These are phyloP conservation scores for Cairina moschata DNA, from an alignment of 2,113 vertebrate genomes.

Conservation along the genomic window DNA sequence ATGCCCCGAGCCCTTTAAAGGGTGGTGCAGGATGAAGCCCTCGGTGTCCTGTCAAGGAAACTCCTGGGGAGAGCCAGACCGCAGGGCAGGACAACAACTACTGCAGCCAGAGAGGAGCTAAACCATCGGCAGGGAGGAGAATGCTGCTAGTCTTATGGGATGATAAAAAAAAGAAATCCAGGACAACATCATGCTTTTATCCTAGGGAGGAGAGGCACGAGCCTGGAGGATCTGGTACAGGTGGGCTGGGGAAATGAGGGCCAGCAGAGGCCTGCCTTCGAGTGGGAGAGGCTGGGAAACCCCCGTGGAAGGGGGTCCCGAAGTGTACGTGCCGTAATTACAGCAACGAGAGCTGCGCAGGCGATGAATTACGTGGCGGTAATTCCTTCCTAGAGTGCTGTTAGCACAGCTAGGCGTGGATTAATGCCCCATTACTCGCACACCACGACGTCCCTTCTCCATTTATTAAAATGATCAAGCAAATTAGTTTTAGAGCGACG, in stretches of 20 bases:
- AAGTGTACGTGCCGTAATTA: not conserved
- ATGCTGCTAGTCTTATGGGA: rapidly evolving
- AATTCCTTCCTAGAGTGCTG: slow-evolving; percentile 35
- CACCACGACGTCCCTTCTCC: not conserved
- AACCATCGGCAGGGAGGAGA: not conserved
- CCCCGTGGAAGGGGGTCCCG: not conserved
- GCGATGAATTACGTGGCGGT: not conserved
- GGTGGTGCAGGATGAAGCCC: not conserved
- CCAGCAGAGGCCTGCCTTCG: not conserved
- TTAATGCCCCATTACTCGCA: slow-evolving; percentile 52
- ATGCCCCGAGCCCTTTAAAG: not conserved
- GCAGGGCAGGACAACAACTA: not conserved
- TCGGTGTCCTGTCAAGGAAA: not conserved
- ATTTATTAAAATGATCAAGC: slow-evolving; percentile 42
- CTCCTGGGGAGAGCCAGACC: not conserved
- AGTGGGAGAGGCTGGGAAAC: not conserved
- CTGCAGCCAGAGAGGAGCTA: not conserved
- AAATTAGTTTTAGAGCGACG: slow-evolving; percentile 15
- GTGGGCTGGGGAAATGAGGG: not conserved
- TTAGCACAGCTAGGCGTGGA: slow-evolving; percentile 46
- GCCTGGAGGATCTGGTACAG: not conserved
- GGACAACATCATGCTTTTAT: not conserved
- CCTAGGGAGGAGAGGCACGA: not conserved
- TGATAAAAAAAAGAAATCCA: not conserved
- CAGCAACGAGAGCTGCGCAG: not conserved